These are phyloP conservation scores for Falco columbarius DNA, from an alignment of 2,797 vertebrate genomes.

Conservation along the genomic window DNA sequence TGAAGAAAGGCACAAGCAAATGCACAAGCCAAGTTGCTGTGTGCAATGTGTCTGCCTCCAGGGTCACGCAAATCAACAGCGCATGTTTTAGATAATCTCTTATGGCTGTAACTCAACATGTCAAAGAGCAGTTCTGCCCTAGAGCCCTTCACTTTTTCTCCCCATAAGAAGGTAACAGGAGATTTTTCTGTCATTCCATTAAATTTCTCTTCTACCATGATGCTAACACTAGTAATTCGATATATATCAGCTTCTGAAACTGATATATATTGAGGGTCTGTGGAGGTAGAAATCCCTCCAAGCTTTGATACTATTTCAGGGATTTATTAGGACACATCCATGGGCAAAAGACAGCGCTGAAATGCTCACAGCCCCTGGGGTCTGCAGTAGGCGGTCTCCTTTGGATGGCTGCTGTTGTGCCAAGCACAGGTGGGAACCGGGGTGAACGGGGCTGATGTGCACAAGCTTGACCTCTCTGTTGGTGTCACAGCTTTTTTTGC, in stretches of 20 bases:
- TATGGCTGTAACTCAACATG: background rate
- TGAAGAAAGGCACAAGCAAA: background rate
- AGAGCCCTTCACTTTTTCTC: background rate
- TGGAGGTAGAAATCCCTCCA: background rate
- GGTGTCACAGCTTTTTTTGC: background rate
- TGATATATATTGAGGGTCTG: background rate
- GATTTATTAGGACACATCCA: background rate
- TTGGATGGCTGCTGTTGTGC: background rate
- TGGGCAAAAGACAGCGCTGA: background rate
- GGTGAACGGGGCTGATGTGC: background rate
- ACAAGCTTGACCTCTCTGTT: background rate
- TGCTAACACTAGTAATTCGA: background rate
- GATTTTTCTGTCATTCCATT: background rate
- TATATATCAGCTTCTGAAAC: background rate
- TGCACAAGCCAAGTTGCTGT: background rate
- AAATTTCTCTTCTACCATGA: background rate
- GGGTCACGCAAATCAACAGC: background rate
- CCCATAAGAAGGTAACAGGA: background rate
- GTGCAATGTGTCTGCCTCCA: background rate
- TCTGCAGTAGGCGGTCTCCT: background rate
- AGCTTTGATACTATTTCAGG: background rate
- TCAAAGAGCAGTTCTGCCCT: background rate
- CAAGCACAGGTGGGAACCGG: rapidly evolving
- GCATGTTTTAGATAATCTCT: background rate
- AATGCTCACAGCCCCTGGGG: background rate